Conservation (phyloP, 2,888 invertebrate genomes). For the Aromia moschata region DNA sequence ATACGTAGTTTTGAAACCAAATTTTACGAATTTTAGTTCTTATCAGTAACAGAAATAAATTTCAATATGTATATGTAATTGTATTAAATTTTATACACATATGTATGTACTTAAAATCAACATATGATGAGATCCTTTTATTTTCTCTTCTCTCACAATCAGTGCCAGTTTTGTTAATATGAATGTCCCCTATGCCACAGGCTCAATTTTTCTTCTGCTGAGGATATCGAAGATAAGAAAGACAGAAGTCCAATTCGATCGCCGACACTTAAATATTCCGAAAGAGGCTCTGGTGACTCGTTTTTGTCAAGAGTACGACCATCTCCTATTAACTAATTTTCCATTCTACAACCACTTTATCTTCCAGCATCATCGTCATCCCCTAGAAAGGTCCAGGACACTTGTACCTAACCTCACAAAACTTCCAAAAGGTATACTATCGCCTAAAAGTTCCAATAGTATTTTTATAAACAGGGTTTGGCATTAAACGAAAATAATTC, state of each 20-base stretch:
- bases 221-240: conserved; percentile 18
- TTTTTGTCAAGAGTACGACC: conserved; percentile 23
- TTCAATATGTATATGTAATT: too few relatives aligned
- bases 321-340: background rate
- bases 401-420: conserved; percentile 39
- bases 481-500: background rate
- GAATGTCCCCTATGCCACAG: conserved; percentile 28
- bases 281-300: conserved; percentile 43
- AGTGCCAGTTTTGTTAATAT: too few relatives aligned
- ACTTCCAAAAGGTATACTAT: conserved; percentile 38
- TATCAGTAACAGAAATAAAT: too few relatives aligned
- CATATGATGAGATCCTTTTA: too few relatives aligned
- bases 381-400: conserved; percentile 36
- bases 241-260: conserved; percentile 20
- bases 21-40: too few relatives aligned
- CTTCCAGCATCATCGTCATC: conserved; percentile 36
- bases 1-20: too few relatives aligned
- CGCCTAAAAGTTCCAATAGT: too few relatives aligned
- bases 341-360: background rate
- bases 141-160: too few relatives aligned
- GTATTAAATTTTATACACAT: too few relatives aligned
- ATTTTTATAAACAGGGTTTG: background rate
- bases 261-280: conserved; percentile 28
- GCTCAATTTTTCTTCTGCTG: conserved; percentile 40
- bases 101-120: too few relatives aligned